Conservation (phyloP, 23 tunicate genomes). For the Halocynthia aurantium region DNA sequence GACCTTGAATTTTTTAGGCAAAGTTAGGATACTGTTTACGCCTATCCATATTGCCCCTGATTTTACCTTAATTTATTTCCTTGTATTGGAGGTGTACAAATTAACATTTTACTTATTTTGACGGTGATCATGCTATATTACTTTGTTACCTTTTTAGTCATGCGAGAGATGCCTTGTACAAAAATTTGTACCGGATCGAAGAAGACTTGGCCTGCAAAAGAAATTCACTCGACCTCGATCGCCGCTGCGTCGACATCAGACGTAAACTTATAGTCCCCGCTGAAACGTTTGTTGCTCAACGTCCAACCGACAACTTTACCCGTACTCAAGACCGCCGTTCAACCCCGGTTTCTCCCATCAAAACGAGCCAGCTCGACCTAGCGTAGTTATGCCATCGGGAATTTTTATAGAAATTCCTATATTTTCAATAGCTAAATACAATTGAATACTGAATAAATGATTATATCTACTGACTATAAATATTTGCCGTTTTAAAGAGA, state of each 20-base stretch:
- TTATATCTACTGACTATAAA: no score
- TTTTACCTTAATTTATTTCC: no score
- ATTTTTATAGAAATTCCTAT: neutral
- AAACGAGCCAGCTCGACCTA: conserved; percentile 66
- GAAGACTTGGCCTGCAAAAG: conserved; percentile 89
- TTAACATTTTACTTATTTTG: neutral
- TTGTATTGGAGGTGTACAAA: no score
- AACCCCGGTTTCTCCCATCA: conserved; percentile 68
- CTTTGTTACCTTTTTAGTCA: conserved; percentile 42
- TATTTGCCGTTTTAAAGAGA: no score
- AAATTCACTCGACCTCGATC: conserved; percentile 69
- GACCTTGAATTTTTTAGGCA: no score
- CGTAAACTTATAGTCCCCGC: conserved; percentile 83
- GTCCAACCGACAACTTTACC: conserved; percentile 65
- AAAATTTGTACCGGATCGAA: conserved; percentile 72
- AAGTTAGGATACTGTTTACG: no score
- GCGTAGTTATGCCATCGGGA: conserved; percentile 21
- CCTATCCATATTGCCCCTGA: no score
- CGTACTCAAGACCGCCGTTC: conserved; percentile 71
- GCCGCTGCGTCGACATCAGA: conserved; percentile 78
- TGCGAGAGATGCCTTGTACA: conserved; percentile 76
- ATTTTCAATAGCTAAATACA: no score
- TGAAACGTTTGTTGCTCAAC: conserved; percentile 70
- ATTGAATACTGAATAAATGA: no score
- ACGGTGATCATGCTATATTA: neutral